phyloP scores from a whole-genome alignment of 2,797 vertebrate species.

The Ctenosaura bakeri region DNA sequence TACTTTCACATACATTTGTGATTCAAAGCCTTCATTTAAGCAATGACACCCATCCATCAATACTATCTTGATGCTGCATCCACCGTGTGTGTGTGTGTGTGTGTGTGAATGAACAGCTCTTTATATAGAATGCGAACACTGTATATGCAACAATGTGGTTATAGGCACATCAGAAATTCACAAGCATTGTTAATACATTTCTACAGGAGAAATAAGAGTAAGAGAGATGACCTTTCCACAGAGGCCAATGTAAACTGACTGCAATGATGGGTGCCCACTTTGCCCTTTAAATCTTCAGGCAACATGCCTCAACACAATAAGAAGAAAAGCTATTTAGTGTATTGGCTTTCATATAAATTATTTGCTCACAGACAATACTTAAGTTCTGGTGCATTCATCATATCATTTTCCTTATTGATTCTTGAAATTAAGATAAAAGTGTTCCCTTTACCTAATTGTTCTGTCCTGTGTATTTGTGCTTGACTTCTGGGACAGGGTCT shows the following conservation, averaged over 20 bases:
- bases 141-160: slow-evolving; percentile 66
- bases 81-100: neutral
- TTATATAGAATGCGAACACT: slow-evolving; percentile 63
- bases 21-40: slow-evolving; percentile 80
- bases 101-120: slow-evolving; percentile 14
- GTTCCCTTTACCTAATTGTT: neutral
- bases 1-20: slow-evolving; percentile 72
- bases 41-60: slow-evolving; percentile 80
- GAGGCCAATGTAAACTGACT: slow-evolving; percentile 62
- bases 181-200: slow-evolving; percentile 71
- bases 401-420: slow-evolving; percentile 12
- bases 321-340: slow-evolving; percentile 49
- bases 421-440: slow-evolving; percentile 20
- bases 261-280: slow-evolving; percentile 53
- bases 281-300: slow-evolving; percentile 72
- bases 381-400: slow-evolving; percentile 32
- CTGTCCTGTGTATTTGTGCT: neutral
- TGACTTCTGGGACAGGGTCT: neutral
- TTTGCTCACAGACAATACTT: slow-evolving; percentile 55
- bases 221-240: slow-evolving; percentile 73
- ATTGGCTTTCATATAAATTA: slow-evolving; percentile 60
- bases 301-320: slow-evolving; percentile 56
- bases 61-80: slow-evolving; percentile 48
- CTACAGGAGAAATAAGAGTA: slow-evolving; percentile 51
- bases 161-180: slow-evolving; percentile 56